phyloP scores from a whole-genome alignment of 2,888 invertebrate species.

The Diogma glabrata region DNA sequence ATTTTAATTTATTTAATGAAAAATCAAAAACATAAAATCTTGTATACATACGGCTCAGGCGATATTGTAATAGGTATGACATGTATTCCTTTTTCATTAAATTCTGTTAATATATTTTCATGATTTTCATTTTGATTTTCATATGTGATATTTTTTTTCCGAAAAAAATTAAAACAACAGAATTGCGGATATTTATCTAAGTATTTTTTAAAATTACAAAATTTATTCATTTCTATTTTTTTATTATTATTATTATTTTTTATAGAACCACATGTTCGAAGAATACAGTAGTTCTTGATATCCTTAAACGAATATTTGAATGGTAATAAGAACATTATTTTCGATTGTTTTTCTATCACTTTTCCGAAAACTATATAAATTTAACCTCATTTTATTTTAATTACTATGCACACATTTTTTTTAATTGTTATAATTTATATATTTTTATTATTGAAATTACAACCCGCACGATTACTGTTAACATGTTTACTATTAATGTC shows the following conservation, averaged over 20 bases:
- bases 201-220: no score
- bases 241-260: no score
- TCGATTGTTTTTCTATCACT: no score
- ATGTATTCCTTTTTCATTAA: slow-evolving; percentile 20
- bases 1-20: no score
- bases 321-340: not conserved
- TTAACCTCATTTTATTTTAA: no score
- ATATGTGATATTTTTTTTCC: not conserved
- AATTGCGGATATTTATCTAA: slow-evolving; percentile 6
- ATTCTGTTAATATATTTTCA: not conserved
- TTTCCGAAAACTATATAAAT: no score
- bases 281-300: not conserved
- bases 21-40: no score
- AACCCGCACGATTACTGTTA: not conserved
- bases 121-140: slow-evolving; percentile 13
- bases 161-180: slow-evolving; percentile 9
- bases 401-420: no score
- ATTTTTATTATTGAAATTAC: not conserved
- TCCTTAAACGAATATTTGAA: not conserved
- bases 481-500: slow-evolving; percentile 5
- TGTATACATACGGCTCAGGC: slow-evolving; percentile 21
- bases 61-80: slow-evolving; percentile 22
- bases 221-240: no score
- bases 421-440: no score
- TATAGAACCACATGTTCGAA: not conserved